Evolutionary conservation across 2,113 vertebrate genomes (phyloP).

Genomic region (Pogona vitticeps): DNA sequence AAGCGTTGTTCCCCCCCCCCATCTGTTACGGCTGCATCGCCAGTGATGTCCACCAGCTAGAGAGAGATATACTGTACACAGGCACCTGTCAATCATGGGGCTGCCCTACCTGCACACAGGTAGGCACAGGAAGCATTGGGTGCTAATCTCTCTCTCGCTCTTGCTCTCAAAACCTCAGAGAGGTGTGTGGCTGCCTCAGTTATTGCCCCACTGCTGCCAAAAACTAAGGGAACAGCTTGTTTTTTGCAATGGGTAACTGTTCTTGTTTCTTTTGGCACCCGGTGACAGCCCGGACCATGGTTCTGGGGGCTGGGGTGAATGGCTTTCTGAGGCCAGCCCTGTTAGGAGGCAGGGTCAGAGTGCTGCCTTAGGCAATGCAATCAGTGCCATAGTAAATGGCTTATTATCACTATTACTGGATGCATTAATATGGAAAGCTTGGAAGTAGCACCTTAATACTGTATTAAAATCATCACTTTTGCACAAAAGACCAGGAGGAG

Average conservation of each 20-base stretch:
- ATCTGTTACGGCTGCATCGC: neutral
- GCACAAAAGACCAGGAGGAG: too few relatives aligned
- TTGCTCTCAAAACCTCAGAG: neutral
- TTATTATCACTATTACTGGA: neutral
- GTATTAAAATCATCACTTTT: too few relatives aligned
- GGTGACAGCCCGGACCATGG: neutral
- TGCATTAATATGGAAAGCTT: neutral
- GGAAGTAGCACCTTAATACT: too few relatives aligned
- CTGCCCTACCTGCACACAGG: too few relatives aligned
- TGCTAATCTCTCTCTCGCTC: neutral
- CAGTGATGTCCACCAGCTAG: neutral
- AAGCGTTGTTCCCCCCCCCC: too few relatives aligned
- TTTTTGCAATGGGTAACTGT: neutral
- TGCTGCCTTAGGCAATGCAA: neutral
- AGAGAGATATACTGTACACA: neutral
- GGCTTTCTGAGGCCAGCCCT: neutral
- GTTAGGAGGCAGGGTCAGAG: too few relatives aligned
- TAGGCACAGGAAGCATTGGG: neutral
- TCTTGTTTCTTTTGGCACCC: neutral
- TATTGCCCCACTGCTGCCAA: neutral
- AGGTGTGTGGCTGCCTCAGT: neutral
- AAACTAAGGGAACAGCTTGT: neutral
- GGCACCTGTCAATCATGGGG: neutral
- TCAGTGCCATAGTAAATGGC: neutral
- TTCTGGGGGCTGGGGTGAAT: neutral